phyloP scores from a whole-genome alignment of 2,888 invertebrate species.

The Dermolepida albohirtum region DNA sequence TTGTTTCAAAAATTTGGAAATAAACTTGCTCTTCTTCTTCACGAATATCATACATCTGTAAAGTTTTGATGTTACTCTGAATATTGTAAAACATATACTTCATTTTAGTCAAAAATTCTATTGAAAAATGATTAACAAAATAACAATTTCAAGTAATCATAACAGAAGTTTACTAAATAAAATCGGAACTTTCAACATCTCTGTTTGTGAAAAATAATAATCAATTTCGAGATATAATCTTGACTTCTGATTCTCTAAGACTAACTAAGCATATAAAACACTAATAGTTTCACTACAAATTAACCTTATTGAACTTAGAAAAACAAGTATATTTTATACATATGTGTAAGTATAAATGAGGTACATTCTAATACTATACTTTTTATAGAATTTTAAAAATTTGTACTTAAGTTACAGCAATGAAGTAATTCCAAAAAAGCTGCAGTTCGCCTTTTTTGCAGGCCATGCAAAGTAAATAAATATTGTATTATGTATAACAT shows the following conservation, averaged over 20 bases:
- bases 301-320: not conserved
- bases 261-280: constrained; percentile 24
- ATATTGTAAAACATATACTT: too few species aligned
- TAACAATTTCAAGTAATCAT: too few species aligned
- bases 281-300: constrained; percentile 28
- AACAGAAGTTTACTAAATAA: too few species aligned
- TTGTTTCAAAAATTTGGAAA: too few species aligned
- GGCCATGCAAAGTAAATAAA: constrained; percentile 28
- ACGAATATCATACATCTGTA: too few species aligned
- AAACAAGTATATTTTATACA: constrained; percentile 15
- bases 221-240: not conserved
- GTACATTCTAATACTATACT: constrained; percentile 31
- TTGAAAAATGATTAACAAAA: too few species aligned
- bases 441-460: constrained; percentile 3
- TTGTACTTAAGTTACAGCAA: constrained; percentile 27
- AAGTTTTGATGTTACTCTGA: too few species aligned
- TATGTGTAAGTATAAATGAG: constrained; percentile 11
- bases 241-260: not conserved
- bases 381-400: constrained; percentile 18
- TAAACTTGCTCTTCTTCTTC: too few species aligned
- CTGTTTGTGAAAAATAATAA: not conserved
- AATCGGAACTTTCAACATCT: too few species aligned
- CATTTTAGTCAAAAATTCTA: too few species aligned
- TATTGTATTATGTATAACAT: constrained; percentile 17
- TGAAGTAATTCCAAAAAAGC: constrained; percentile 5